Percentiles rank a stretch among this genome's conserved stretches.
Evolutionary conservation across 2,113 vertebrate genomes (phyloP).

Genomic region (Typhlomys cinereus): DNA sequence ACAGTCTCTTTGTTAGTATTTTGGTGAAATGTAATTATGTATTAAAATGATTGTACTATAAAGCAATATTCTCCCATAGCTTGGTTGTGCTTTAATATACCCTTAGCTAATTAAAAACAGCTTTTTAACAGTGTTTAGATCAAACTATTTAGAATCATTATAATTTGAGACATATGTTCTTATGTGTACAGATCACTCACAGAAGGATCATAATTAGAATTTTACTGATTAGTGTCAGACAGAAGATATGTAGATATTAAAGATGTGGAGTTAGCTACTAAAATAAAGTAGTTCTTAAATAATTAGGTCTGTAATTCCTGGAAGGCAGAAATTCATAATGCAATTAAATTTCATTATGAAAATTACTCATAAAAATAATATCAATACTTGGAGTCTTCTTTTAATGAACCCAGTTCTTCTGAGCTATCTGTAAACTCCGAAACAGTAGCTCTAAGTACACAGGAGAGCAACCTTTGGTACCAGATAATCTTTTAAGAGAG

Average conservation of each 20-base stretch:
- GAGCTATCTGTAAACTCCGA: neutral
- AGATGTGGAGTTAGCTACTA: conserved; percentile 56
- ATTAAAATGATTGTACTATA: neutral
- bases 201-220: conserved; percentile 33
- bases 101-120: neutral
- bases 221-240: neutral
- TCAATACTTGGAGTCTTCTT: neutral
- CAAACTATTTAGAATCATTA: conserved; percentile 63
- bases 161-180: conserved; percentile 65
- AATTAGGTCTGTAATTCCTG: conserved; percentile 59
- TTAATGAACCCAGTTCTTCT: neutral
- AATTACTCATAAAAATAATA: conserved; percentile 67
- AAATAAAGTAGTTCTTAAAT: conserved; percentile 69
- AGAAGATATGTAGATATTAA: conserved; percentile 6
- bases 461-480: neutral
- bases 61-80: neutral
- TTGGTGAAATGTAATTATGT: neutral
- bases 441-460: neutral
- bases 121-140: conserved; percentile 53
- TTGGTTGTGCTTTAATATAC: conserved; percentile 17
- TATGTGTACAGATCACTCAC: conserved; percentile 43
- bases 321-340: conserved; percentile 64
- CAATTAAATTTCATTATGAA: conserved; percentile 74
- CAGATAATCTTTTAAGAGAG: neutral
- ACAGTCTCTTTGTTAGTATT: neutral